These are phyloP conservation scores for Callimico goeldii DNA, from an alignment of 2,797 vertebrate genomes.

Conservation along the genomic window DNA sequence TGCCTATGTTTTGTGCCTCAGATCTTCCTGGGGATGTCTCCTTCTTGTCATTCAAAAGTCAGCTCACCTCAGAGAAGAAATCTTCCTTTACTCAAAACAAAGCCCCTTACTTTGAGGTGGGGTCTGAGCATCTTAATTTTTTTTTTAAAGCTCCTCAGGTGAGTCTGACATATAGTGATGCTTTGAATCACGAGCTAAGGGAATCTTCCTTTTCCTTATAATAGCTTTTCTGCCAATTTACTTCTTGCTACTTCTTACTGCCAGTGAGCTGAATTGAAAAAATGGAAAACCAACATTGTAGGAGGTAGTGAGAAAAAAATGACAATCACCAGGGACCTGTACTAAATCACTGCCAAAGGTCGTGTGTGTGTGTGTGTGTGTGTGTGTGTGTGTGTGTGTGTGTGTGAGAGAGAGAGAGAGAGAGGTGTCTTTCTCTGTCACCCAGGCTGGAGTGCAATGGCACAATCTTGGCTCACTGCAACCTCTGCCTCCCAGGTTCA, in stretches of 20 bases:
- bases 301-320: neutral
- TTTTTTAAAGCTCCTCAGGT: neutral
- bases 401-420: no score
- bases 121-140: neutral
- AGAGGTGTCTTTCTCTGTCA: no score
- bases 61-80: neutral
- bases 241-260: neutral
- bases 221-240: neutral
- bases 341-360: neutral
- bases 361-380: no score
- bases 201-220: neutral
- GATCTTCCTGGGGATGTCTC: neutral
- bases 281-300: neutral
- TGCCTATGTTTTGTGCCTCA: neutral
- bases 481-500: no score
- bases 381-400: no score
- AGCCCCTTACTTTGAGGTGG: neutral
- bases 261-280: neutral
- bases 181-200: neutral
- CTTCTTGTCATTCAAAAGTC: neutral
- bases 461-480: no score
- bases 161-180: neutral
- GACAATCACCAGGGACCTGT: neutral
- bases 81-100: neutral
- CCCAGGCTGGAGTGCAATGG: no score